These are phyloP conservation scores for Eptesicus fuscus DNA, from an alignment of 2,113 vertebrate species.

Conservation along the genomic window DNA sequence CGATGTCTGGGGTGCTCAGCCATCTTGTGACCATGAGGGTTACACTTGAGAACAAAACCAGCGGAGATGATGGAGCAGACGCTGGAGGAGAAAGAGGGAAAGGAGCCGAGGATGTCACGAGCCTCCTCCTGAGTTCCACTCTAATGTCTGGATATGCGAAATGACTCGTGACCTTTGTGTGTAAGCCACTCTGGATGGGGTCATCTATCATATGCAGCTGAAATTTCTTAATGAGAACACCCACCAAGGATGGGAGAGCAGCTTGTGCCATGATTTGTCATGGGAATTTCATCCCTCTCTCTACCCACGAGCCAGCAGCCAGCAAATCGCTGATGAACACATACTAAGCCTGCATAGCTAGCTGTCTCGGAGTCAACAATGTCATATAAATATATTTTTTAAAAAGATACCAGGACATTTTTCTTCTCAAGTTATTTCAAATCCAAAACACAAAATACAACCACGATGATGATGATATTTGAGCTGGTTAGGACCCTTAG, in stretches of 20 bases:
- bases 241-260: not conserved
- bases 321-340: not conserved
- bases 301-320: not conserved
- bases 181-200: not conserved
- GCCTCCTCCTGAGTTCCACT: not conserved
- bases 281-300: not conserved
- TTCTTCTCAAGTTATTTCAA: not conserved
- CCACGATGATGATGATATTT: not conserved
- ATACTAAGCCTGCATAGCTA: not conserved
- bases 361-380: not conserved
- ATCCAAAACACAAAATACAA: too few species aligned
- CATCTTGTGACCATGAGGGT: not conserved
- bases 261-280: not conserved
- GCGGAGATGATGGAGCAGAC: not conserved
- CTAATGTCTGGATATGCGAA: not conserved
- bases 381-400: not conserved
- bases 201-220: not conserved
- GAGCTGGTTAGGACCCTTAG: not conserved
- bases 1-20: not conserved
- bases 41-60: not conserved
- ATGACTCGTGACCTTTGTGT: not conserved
- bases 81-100: not conserved
- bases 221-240: not conserved
- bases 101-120: not conserved
- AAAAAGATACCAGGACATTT: not conserved